These are phyloP conservation scores for Ictidomys tridecemlineatus DNA, from an alignment of 2,113 vertebrate genomes.

Conservation along the genomic window DNA sequence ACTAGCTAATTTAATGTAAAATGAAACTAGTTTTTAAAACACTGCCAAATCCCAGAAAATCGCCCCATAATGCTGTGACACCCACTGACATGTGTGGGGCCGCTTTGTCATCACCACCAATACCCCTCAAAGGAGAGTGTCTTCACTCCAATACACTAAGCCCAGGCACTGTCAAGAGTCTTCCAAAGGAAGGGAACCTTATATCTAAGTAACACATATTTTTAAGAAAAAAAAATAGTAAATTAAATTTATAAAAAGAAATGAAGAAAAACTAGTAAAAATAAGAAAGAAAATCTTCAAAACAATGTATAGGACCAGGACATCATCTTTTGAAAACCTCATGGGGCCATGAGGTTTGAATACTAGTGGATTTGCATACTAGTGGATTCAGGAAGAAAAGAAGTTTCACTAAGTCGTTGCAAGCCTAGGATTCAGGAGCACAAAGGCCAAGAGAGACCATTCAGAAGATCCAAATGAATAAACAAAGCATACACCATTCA, in stretches of 20 bases:
- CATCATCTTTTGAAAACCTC: neutral
- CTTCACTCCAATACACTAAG: neutral
- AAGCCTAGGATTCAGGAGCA: neutral
- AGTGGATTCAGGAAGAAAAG: neutral
- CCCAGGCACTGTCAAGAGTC: neutral
- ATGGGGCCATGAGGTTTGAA: neutral
- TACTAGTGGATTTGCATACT: neutral
- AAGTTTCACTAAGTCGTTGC: neutral
- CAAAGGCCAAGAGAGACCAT: neutral
- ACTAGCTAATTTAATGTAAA: neutral
- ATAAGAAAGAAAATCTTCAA: slow-evolving; percentile 26
- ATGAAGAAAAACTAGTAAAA: neutral
- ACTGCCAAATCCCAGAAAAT: neutral
- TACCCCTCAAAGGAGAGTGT: neutral
- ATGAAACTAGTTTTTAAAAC: neutral
- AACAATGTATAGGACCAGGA: neutral
- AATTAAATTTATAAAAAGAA: neutral
- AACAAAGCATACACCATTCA: neutral
- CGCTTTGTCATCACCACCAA: neutral
- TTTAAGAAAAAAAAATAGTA: neutral
- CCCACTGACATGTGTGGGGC: neutral
- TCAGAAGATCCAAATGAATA: neutral
- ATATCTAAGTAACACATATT: neutral
- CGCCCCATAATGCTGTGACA: neutral
- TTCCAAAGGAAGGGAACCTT: neutral